Evolutionary conservation across 2,797 vertebrate genomes (phyloP), one percentile per base, ranked within the genome.

Genomic region (Gymnoscopelus braueri): DNA sequence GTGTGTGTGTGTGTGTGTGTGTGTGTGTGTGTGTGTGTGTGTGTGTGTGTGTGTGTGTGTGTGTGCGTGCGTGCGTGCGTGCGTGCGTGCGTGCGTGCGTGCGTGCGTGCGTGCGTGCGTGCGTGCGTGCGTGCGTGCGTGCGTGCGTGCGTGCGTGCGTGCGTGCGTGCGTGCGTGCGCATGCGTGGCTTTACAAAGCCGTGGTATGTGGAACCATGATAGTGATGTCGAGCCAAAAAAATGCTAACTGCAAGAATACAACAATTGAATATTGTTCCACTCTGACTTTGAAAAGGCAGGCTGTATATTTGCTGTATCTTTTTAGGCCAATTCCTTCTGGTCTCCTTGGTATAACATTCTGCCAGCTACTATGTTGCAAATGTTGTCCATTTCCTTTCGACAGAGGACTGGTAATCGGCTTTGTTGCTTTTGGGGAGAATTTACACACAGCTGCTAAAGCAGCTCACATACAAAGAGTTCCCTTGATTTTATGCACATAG

Each of bases 21-120:
- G 26, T 2, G 2, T 2, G 26, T 2, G 35, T 7, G 32, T 47
- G 52, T 57, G 39, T 7, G 5, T 63, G 24, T 2, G 12, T 59
- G 32, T 65, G 60, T 66, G 54, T 58, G 54, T 84, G 71, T 75
- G 65, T 81, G 55, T 69, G 29, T 29, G 29, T 3, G 3, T 29
- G 26, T 2, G 26, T 29, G 26, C 3, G 2, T 2, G 26, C 26
- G 35, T 7, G 32, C 6, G 4, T 39, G 39, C 2, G 8, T 9
- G 39, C 14, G 60, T 29, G 26, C 26, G 26, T 29, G 26, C 3
- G 2, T 2, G 26, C 26, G 35, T 7, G 32, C 6, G 4, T 39
- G 39, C 2, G 8, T 9, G 39, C 63, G 60, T 29, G 26, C 26
- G 26, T 29, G 26, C 3, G 2, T 2, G 26, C 26, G 35, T 7